These are phyloP conservation scores for Notoglanidium macrostoma DNA, from an alignment of 2,797 vertebrate species.

Conservation along the genomic window DNA sequence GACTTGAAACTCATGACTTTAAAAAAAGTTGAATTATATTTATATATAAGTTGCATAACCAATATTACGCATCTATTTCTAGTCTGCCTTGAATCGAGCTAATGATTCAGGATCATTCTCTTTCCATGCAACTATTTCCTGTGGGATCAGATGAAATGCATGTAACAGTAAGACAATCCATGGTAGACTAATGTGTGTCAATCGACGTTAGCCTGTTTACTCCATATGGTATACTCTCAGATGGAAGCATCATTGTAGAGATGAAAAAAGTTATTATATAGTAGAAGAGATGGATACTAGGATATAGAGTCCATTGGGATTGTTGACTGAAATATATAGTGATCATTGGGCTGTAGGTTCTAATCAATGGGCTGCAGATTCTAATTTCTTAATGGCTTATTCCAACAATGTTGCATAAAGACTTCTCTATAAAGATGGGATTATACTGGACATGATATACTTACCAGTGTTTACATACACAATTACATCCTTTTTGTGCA, in stretches of 20 bases:
- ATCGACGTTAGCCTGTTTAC: neutral
- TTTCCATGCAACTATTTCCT: neutral
- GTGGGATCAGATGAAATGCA: neutral
- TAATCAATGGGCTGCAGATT: neutral
- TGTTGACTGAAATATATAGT: neutral
- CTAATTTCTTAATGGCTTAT: neutral
- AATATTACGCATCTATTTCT: neutral
- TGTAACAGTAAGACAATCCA: neutral
- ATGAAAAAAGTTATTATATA: neutral
- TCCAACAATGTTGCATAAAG: neutral
- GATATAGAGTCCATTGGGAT: neutral
- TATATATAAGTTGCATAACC: too few relatives aligned
- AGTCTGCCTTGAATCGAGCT: neutral
- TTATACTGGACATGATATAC: neutral
- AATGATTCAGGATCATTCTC: neutral
- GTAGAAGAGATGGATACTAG: neutral
- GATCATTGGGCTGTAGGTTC: neutral
- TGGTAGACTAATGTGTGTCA: conserved; percentile 5
- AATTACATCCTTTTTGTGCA: neutral
- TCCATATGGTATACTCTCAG: neutral
- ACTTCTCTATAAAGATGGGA: neutral
- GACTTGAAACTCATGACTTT: neutral
- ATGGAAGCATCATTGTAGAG: neutral
- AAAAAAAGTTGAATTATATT: neutral
- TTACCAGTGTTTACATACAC: neutral